Base-by-base conservation (phyloP, 2,113 vertebrate genomes). In the Oxygymnocypris stewartii region DNA sequence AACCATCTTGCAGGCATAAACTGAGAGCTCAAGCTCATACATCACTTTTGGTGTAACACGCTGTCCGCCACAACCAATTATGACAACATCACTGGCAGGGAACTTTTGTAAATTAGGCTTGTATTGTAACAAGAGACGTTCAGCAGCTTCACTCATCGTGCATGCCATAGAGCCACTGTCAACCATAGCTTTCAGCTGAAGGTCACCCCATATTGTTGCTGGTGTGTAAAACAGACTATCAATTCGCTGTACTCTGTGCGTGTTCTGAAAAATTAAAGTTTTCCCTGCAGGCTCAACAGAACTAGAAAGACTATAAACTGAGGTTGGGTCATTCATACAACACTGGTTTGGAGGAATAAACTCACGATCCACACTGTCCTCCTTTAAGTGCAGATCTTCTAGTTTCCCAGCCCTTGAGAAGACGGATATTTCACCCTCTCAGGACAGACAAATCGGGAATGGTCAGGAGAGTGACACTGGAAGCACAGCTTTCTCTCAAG, bases 81-180 rank as follows among this genome's bases (percentile, higher is more conserved):
- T 78, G 25, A 90, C 51, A 40, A 87, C 57, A 16, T 84, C 84
- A 11, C 73, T 54, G 76, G 82, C 85, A 69, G 86, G 47, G 9
- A 20, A 31, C 1, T 57, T 88, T 9, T 3, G 16, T 14, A 88
- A 49, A 10, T 87, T 16, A 1, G 49, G 86, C 9, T 16, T n/a
- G 20, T 54, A n/a, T 35, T 85, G 31, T 20, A 87, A 67, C 28
- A 89, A 44, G 10, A 16, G 9, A 35, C 42, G 5, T 28, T 85
- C 85, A 51, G 87, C 71, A 76, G 51, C 4, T 25, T 86, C 86
- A 87, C 76, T 91, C 1, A 91, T 2, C 3, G 85, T 90, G 11
- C 85, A 91, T 40, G 87, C 73, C 89, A 89, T 90, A 6, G 85
- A 88, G 6, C 84, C 84, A 84, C 90, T 90, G 42, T 92, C 89